These are phyloP conservation scores for Psittacula derbiana DNA, from an alignment of 2,797 vertebrate genomes.

Conservation along the genomic window DNA sequence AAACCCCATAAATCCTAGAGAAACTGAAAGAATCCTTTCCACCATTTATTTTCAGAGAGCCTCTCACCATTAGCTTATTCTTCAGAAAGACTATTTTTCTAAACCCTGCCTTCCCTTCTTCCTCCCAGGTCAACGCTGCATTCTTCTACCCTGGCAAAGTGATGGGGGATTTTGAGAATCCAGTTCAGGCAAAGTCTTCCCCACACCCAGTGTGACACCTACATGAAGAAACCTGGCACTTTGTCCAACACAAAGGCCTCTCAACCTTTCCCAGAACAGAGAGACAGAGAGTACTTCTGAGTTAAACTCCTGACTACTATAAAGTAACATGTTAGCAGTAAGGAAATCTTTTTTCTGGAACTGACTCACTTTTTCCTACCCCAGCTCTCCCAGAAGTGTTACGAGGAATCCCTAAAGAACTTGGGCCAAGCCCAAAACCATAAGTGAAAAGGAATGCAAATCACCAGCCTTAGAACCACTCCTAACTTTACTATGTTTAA, in stretches of 20 bases:
- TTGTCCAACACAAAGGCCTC: background rate
- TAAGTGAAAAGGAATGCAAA: slow-evolving; percentile 44
- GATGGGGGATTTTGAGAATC: background rate
- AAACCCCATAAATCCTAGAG: background rate
- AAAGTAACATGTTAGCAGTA: background rate
- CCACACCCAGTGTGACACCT: background rate
- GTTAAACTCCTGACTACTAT: background rate
- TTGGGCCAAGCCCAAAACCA: slow-evolving; percentile 23
- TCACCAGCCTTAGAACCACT: slow-evolving; percentile 22
- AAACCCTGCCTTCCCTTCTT: background rate
- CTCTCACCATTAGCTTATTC: background rate
- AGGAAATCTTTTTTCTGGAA: background rate
- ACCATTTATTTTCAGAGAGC: background rate
- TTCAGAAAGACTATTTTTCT: background rate
- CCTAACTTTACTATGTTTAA: slow-evolving; percentile 48
- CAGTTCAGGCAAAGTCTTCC: background rate
- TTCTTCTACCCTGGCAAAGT: background rate
- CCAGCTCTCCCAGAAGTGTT: background rate
- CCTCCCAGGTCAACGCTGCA: background rate
- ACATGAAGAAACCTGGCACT: background rate
- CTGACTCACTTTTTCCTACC: slow-evolving; percentile 13
- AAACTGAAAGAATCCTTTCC: background rate
- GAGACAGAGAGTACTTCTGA: background rate
- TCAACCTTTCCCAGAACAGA: background rate
- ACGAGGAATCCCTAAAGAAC: slow-evolving; percentile 10